Conservation (phyloP, 1,140 invertebrate species). For the Brachionus paranguensis region DNA sequence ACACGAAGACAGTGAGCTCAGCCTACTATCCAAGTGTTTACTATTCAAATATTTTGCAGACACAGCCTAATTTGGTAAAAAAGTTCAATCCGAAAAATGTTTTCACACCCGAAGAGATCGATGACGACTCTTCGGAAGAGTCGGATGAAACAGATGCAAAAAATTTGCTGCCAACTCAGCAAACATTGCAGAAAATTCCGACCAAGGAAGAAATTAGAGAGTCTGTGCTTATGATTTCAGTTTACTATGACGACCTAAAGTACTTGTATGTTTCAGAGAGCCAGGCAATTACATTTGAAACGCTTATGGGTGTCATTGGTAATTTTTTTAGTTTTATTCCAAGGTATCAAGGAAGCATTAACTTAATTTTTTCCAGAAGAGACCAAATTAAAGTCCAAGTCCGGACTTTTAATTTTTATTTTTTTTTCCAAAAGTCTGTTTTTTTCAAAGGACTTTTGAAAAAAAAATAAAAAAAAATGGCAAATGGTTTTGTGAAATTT, state of each 20-base stretch:
- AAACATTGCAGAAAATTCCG: background rate
- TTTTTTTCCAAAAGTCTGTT: too few relatives aligned
- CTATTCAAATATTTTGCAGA: background rate
- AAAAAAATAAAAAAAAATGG: too few relatives aligned
- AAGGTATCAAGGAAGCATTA: too few relatives aligned
- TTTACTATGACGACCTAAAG: background rate
- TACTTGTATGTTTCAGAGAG: background rate
- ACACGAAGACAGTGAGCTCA: background rate
- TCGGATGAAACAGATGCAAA: background rate
- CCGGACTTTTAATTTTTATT: too few relatives aligned
- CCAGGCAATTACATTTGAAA: background rate
- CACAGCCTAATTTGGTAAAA: background rate
- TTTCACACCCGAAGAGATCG: background rate
- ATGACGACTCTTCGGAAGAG: background rate
- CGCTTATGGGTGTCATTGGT: background rate
- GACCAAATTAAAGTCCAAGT: too few relatives aligned
- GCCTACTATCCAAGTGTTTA: background rate
- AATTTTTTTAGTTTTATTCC: background rate
- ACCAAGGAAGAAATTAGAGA: background rate
- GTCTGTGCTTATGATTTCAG: slow-evolving; percentile 6
- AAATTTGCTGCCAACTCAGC: background rate
- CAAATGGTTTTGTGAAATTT: too few relatives aligned
- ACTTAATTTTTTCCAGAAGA: too few relatives aligned
- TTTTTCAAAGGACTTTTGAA: too few relatives aligned
- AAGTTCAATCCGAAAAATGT: background rate